A percentile compares a stretch with the other conserved stretches of the same genome.
These are phyloP conservation scores for Gymnarchus niloticus DNA, from an alignment of 2,113 vertebrate genomes.

Conservation along the genomic window DNA sequence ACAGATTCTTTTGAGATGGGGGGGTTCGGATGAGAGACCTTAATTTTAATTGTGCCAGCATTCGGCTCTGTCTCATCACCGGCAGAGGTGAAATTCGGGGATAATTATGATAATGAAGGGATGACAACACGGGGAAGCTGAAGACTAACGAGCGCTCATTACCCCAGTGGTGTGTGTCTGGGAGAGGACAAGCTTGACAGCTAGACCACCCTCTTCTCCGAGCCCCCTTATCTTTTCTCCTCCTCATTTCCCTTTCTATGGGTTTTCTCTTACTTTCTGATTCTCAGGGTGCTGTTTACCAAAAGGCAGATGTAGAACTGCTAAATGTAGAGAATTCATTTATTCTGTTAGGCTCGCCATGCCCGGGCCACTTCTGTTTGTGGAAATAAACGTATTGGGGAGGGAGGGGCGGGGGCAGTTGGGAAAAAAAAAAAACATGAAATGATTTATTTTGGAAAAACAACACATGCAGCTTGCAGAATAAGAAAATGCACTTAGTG, in stretches of 20 bases:
- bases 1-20: not conserved
- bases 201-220: conserved; percentile 10
- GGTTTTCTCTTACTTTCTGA: not conserved
- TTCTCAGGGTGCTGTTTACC: not conserved
- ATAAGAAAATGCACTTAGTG: not conserved
- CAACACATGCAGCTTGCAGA: not conserved
- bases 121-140: conserved; percentile 22
- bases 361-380: not conserved
- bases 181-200: conserved; percentile 28
- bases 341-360: not conserved
- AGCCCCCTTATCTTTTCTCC: not conserved
- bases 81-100: conserved; percentile 20
- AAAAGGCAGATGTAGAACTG: not conserved
- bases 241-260: not conserved
- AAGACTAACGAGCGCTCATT: conserved; percentile 42
- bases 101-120: conserved; percentile 37
- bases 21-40: conserved; percentile 10
- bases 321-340: not conserved
- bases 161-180: conserved; percentile 24
- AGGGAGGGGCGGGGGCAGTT: not conserved
- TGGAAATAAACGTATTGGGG: not conserved
- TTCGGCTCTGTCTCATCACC: conserved; percentile 7
- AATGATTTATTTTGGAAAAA: not conserved
- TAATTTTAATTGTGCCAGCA: not conserved
- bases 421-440: not conserved